These are phyloP conservation scores for Epiblema foenella DNA, from an alignment of 2,888 invertebrate genomes.

Conservation along the genomic window DNA sequence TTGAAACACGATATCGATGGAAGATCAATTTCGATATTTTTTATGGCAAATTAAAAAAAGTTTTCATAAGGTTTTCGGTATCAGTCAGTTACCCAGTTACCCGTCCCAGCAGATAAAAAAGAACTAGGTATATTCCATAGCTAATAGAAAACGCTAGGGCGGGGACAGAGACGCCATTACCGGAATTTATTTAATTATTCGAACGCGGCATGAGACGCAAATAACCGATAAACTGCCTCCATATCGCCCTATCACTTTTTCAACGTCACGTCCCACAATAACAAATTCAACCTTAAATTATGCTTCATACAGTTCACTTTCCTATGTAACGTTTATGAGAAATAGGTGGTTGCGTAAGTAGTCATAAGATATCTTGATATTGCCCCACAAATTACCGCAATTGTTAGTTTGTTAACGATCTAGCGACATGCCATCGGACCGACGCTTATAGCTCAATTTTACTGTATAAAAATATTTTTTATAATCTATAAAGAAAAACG, in stretches of 20 bases:
- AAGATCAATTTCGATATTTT: too few relatives aligned
- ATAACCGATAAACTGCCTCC: conserved; percentile 65
- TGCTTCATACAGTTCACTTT: not conserved
- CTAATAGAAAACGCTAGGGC: conserved; percentile 35
- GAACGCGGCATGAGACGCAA: conserved; percentile 54
- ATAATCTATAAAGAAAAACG: conserved; percentile 2
- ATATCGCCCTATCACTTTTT: conserved; percentile 46
- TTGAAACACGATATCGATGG: too few relatives aligned
- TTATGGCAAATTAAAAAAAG: too few relatives aligned
- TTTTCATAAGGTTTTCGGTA: too few relatives aligned
- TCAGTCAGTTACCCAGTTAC: not conserved
- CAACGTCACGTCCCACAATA: not conserved
- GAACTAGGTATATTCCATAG: conserved; percentile 5
- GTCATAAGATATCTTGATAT: conserved; percentile 59
- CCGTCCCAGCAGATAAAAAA: conserved; percentile 9
- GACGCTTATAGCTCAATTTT: conserved; percentile 40
- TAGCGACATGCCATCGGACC: conserved; percentile 60
- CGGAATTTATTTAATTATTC: conserved; percentile 68
- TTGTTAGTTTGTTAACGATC: conserved; percentile 70
- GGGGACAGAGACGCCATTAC: conserved; percentile 55
- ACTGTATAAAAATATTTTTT: conserved; percentile 25
- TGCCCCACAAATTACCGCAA: conserved; percentile 73
- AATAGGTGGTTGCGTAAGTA: conserved; percentile 10
- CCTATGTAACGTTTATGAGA: not conserved
- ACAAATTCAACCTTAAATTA: not conserved